These are phyloP conservation scores for Spodoptera frugiperda DNA, from an alignment of 1,140 invertebrate species.

Conservation along the genomic window DNA sequence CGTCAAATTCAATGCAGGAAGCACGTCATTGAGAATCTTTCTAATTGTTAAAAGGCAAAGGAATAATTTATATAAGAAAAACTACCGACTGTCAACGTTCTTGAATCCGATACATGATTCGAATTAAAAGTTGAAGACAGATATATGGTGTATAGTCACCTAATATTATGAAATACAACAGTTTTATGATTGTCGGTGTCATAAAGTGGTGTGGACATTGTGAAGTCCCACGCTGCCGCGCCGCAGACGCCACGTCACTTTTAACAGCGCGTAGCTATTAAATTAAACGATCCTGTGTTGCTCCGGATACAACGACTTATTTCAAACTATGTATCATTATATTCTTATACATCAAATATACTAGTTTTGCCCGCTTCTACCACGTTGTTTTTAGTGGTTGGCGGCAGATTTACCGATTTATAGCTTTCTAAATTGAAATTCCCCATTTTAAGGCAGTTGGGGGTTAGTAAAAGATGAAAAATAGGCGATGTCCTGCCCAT, in stretches of 20 bases:
- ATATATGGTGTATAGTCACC: conserved; percentile 4
- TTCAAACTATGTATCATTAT: conserved; percentile 17
- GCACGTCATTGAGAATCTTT: too few relatives aligned
- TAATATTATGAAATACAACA: conserved; percentile 43
- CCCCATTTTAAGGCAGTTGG: too few relatives aligned
- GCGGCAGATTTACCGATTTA: too few relatives aligned
- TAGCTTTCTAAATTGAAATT: too few relatives aligned
- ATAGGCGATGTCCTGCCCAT: too few relatives aligned
- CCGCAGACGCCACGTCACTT: conserved; percentile 34
- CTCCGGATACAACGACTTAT: background rate
- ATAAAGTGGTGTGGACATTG: conserved; percentile 38
- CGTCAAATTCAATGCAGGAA: too few relatives aligned
- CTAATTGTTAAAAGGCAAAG: too few relatives aligned
- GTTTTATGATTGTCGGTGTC: conserved; percentile 33
- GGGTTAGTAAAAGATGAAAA: too few relatives aligned
- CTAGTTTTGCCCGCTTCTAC: too few relatives aligned
- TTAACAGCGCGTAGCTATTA: conserved; percentile 23
- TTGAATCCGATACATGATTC: background rate
- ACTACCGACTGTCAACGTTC: too few relatives aligned
- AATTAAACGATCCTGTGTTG: conserved; percentile 16
- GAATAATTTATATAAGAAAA: too few relatives aligned
- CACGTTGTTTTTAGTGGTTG: too few relatives aligned
- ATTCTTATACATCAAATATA: background rate
- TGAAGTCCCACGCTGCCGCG: conserved; percentile 42
- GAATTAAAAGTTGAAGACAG: background rate